These are phyloP conservation scores for Phylloscopus collybita DNA, from an alignment of 2,797 vertebrate species.

Conservation along the genomic window DNA sequence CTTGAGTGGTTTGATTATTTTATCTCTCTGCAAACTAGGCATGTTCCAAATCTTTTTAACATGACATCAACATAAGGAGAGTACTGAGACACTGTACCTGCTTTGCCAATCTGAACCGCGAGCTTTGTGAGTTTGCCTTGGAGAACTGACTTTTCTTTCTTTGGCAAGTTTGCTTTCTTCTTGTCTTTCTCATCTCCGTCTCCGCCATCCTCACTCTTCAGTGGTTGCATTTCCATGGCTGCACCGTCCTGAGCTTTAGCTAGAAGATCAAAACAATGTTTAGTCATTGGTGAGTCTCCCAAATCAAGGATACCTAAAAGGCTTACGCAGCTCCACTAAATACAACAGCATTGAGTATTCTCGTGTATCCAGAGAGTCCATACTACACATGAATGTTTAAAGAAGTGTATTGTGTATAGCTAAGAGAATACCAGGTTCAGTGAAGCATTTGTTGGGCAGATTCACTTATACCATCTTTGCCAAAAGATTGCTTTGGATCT, in stretches of 20 bases:
- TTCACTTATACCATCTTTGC: background rate
- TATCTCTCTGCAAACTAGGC: background rate
- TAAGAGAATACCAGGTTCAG: background rate
- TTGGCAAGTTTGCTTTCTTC: conserved; percentile 91
- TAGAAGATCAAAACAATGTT: conserved; percentile 49
- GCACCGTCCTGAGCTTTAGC: conserved; percentile 98
- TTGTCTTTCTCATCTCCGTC: conserved; percentile 91
- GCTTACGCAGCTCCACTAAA: background rate
- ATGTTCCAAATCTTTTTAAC: background rate
- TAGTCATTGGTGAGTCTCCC: background rate
- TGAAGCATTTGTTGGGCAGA: background rate
- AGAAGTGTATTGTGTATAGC: background rate
- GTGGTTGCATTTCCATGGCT: conserved; percentile 98
- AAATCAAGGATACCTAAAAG: background rate
- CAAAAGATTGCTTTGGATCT: background rate
- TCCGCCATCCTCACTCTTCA: conserved; percentile 93
- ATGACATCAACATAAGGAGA: background rate
- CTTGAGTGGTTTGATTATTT: background rate
- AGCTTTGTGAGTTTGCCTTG: conserved; percentile 98
- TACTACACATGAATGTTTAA: background rate
- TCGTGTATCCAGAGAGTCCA: background rate
- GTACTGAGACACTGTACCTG: conserved; percentile 79
- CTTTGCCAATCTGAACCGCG: conserved; percentile 98
- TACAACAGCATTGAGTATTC: background rate
- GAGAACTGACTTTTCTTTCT: conserved; percentile 98